These are phyloP conservation scores for Pollenia labialis DNA, from an alignment of 2,888 invertebrate species.

Conservation along the genomic window DNA sequence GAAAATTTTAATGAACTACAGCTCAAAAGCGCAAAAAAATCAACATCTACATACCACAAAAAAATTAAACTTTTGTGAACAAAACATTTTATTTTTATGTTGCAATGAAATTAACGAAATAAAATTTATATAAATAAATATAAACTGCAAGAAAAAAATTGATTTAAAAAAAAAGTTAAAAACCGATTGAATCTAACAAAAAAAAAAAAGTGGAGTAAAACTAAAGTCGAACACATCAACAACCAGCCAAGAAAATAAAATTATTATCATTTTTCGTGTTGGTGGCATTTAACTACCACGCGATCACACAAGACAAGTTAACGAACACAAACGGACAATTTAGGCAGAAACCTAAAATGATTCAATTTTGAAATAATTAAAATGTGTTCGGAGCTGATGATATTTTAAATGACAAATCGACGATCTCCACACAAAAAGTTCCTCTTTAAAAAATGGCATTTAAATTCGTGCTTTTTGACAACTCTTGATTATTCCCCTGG, in stretches of 20 bases:
- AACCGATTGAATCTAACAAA: constrained; percentile 55
- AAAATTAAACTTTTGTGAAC: constrained; percentile 62
- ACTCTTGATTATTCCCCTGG: too few species aligned
- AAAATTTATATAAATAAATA: constrained; percentile 69
- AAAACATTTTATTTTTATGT: constrained; percentile 66
- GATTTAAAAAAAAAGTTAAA: constrained; percentile 25
- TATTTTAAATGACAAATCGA: too few species aligned
- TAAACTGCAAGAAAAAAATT: constrained; percentile 73
- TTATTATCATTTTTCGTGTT: constrained; percentile 74
- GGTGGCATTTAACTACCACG: constrained; percentile 73
- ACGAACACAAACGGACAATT: constrained; percentile 45
- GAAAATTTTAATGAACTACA: constrained; percentile 83
- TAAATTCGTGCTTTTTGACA: too few species aligned
- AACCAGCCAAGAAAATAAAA: constrained; percentile 71
- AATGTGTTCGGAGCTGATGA: too few species aligned
- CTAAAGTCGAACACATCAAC: constrained; percentile 66
- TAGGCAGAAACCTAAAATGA: neutral
- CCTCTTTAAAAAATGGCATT: too few species aligned
- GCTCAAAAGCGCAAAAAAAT: constrained; percentile 73
- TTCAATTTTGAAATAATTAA: too few species aligned
- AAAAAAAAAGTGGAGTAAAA: constrained; percentile 67
- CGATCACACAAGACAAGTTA: constrained; percentile 71
- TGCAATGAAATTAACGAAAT: constrained; percentile 72
- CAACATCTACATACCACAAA: constrained; percentile 48
- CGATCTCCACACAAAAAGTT: too few species aligned